phyloP scores from a whole-genome alignment of 2,113 vertebrate species.

The Malurus cyaneus region DNA sequence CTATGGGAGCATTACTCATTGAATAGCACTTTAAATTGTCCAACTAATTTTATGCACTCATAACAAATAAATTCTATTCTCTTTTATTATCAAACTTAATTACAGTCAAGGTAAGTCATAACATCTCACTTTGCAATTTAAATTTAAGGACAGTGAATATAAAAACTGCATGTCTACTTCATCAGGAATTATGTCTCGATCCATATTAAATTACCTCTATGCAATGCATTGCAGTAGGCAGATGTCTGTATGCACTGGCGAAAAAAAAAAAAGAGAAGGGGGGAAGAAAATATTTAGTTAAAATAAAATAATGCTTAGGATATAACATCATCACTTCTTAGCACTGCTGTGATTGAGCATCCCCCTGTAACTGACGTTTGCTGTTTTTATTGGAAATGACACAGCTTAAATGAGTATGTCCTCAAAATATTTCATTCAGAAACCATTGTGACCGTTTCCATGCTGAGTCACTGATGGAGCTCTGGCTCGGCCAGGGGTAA shows the following conservation, averaged over 20 bases:
- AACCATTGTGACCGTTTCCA: fast-evolving
- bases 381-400: background rate
- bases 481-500: background rate
- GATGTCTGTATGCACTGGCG: background rate
- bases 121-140: conserved; percentile 9
- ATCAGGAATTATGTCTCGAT: conserved; percentile 13
- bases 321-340: background rate
- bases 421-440: background rate
- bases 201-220: background rate
- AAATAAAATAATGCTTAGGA: background rate
- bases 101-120: conserved; percentile 40
- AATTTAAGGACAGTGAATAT: conserved; percentile 28
- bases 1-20: conserved; percentile 27
- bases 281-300: background rate
- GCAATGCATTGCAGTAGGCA: background rate
- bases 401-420: background rate
- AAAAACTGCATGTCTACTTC: conserved; percentile 28
- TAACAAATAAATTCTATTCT: conserved; percentile 59
- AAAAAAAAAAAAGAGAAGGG: background rate
- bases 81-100: conserved; percentile 64
- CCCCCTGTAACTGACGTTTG: background rate
- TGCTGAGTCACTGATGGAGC: conserved; percentile 41
- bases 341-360: background rate
- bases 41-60: conserved; percentile 45
- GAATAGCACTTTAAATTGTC: conserved; percentile 53